Base-by-base conservation (phyloP, 2,888 invertebrate genomes). In the Trypoxylon attenuatum region DNA sequence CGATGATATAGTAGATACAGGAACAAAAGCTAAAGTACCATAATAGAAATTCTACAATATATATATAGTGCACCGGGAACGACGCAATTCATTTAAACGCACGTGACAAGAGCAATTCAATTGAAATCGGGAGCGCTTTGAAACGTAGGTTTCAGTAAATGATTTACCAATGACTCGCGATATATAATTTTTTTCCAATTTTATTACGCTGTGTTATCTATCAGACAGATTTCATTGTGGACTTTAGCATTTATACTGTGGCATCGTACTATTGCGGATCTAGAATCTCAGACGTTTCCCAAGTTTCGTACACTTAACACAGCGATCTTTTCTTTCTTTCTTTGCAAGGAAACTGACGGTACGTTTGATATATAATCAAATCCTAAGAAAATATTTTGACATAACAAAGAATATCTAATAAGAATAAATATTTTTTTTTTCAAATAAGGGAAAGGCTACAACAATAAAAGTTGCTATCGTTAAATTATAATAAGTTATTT, bases 161-260 rank as follows among this genome's bases (percentile, higher is more conserved):
- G 21, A 22, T 50, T 4, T 52, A 45, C 19, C 6, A 19, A 1
- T 5, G 25, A 18, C 50, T 51, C 27, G 33, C 25, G 47, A 13
- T 2, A 5, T 18, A 21, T 13, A 27, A 4, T 21, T 21, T 15
- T 21, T 39, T 16, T 33, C 2, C 56, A 45, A 15, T 22, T 29
- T 41, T 8, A 2, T 38, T 23, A 3, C 16, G 10, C 16, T 13
- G 39, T 15, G 49, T 41, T 53, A 25, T 49, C 60, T 66, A 66
- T 63, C 53, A 42, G 5, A 10, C 5, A 50, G 46, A 63, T 63
- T 63, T 68, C 18, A 8, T 39, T 21, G 42, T 60, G 69, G 69
- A 69, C 69, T 69, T 70, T 64, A 69, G 63, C 63, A 38, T 56
- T 59, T 50, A 18, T 10, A 53, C 56, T 42, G 23, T 1, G n/a